Evolutionary conservation across 2,888 invertebrate species (phyloP), one percentile per base, ranked within the genome.

Genomic region (Leucophenga maculata): DNA sequence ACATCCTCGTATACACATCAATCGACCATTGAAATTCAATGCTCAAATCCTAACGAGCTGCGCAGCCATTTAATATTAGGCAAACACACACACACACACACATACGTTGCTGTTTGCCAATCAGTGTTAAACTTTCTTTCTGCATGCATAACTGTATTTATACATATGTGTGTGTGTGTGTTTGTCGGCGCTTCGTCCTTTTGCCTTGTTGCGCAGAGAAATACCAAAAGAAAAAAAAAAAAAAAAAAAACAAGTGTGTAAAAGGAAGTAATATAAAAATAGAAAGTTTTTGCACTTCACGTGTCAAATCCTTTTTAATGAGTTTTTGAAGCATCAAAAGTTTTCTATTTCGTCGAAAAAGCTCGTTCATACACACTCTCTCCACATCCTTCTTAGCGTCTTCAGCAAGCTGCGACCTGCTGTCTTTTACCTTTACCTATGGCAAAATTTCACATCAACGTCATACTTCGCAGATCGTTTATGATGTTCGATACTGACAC

Each of bases 291-390:
- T 77, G 78, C 84, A 82, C 80, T 83, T 83, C 82, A 85, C 84
- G 84, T 84, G 84, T 84, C 84, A 85, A 84, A 85, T 84, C 84
- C 83, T 82, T 84, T 85, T 84, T 84, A 84, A 84, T 85, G 84
- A 84, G 84, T 84, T 85, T 84, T 74, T 72, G 80, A 75, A 78
- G 81, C 85, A 83, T 85, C 85, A 83, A 77, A 85, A 84, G 81
- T 84, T 83, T 81, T 78, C 78, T 77, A 78, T 83, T 82, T 78
- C 79, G 83, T 80, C 16, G 72, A 75, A 78, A 74, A 78, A 74
- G 77, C 31, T 59, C 48, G 3, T 39, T 16, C 0, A n/a, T n/a
- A n/a, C n/a, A n/a, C n/a, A n/a, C n/a, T n/a, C n/a, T n/a, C n/a
- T n/a, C n/a, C n/a, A n/a, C n/a, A n/a, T n/a, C n/a, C n/a, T n/a